Evolutionary conservation across 2,888 invertebrate genomes (phyloP).

Genomic region (Blomia tropicalis): DNA sequence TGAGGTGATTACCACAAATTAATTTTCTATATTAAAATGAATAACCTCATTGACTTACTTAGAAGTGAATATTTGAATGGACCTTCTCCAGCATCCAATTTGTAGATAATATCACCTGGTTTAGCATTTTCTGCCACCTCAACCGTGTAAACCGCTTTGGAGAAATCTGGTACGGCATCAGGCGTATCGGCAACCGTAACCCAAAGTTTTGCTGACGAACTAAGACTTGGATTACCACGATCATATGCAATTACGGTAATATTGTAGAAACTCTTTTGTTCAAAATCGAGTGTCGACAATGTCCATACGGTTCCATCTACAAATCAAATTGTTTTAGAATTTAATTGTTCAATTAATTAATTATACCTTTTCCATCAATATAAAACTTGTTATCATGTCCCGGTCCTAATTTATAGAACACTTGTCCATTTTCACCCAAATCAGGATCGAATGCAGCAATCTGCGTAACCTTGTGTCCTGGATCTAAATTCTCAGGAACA

Average conservation of each 20-base stretch:
- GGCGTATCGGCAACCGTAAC: conserved; percentile 34
- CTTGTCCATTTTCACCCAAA: conserved; percentile 63
- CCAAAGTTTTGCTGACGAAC: conserved; percentile 49
- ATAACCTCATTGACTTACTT: conserved; percentile 30
- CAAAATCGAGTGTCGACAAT: conserved; percentile 53
- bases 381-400: conserved; percentile 44
- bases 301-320: conserved; percentile 60
- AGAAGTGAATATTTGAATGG: conserved; percentile 32
- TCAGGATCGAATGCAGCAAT: conserved; percentile 70
- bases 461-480: conserved; percentile 52
- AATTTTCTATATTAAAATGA: neutral
- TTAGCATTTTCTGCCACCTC: conserved; percentile 32
- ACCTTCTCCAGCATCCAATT: conserved; percentile 32
- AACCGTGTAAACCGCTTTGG: conserved; percentile 32
- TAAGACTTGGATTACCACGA: conserved; percentile 63
- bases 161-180: conserved; percentile 32
- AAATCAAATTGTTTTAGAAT: neutral
- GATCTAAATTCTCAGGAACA: conserved; percentile 54
- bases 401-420: conserved; percentile 53
- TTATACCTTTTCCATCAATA: conserved; percentile 53
- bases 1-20: conserved; percentile 13
- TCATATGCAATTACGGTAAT: conserved; percentile 67
- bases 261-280: conserved; percentile 50
- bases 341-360: neutral
- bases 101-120: conserved; percentile 31